Evolutionary conservation across 2,888 invertebrate species (phyloP), one percentile per base, ranked within the genome.

Genomic region (Drepana falcataria): DNA sequence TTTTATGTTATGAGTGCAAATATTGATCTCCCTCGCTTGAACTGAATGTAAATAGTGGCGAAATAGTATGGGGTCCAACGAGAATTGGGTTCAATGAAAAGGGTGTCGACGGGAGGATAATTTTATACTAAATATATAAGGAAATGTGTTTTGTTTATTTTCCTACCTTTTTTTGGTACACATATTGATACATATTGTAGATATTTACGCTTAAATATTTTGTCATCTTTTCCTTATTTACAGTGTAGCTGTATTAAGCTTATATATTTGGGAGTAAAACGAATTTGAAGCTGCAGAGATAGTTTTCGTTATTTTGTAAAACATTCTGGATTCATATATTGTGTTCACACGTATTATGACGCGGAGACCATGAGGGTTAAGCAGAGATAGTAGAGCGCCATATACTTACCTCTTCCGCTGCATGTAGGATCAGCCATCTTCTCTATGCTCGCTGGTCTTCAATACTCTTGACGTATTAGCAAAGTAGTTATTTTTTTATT

Each of bases 1-100:
- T 69, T 68, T 69, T 64, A 63, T 55, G 60, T 63, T 66, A 66
- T 60, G 61, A 61, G 58, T 59, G 59, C 60, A 68, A 69, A 69
- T 68, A 70, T 70, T 70, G 65, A 68, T 66, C 63, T 57, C 55
- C 57, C 53, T 52, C 53, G 57, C 57, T 65, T 58, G 57, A 58
- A 56, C 60, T 64, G 64, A 67, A 69, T 66, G 62, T 69, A 69
- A 69, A 67, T 61, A 63, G 51, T 57, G 53, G 55, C 51, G 58
- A 55, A 55, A 52, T 65, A 59, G 59, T 59, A 60, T 66, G 64
- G 59, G 62, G 55, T 55, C 63, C 64, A 57, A 56, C 58, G 48
- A 52, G 62, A 60, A 56, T 62, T 55, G 59, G 55, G 53, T 55
- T 54, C 57, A 54, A 40, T 51, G 51, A 40, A 44, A 51, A 51